Conservation (phyloP, 2,113 vertebrate species). For the Neomonachus schauinslandi region DNA sequence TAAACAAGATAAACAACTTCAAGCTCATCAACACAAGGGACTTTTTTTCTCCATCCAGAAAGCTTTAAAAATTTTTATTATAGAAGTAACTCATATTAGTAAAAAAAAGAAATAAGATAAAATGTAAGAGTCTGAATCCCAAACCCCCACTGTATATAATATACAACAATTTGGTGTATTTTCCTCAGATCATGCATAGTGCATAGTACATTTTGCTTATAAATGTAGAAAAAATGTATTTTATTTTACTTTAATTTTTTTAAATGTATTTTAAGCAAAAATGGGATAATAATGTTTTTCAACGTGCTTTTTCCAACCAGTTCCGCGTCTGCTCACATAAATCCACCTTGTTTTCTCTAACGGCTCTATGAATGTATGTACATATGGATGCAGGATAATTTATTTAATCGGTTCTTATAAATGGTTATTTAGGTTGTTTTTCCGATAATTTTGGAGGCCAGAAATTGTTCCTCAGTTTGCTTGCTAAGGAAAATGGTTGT, state of each 20-base stretch:
- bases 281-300: not conserved
- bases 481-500: conserved; percentile 59
- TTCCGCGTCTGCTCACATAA: not conserved
- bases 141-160: not conserved
- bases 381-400: not conserved
- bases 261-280: not conserved
- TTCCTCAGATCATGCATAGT: not conserved
- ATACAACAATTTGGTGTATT: not conserved
- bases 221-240: not conserved
- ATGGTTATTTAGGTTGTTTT: not conserved
- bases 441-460: not conserved
- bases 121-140: not conserved
- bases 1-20: not conserved
- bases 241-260: not conserved
- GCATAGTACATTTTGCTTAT: not conserved
- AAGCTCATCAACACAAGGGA: not conserved
- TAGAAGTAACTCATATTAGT: not conserved
- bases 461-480: conserved; percentile 36
- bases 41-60: not conserved
- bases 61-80: not conserved
- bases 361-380: no score
- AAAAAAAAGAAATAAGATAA: not conserved
- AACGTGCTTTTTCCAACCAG: not conserved
- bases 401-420: not conserved
- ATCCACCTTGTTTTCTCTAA: not conserved